Evolutionary conservation across 2,113 vertebrate genomes (phyloP), one percentile per base, ranked within the genome.

Genomic region (Platycercus adscitus): DNA sequence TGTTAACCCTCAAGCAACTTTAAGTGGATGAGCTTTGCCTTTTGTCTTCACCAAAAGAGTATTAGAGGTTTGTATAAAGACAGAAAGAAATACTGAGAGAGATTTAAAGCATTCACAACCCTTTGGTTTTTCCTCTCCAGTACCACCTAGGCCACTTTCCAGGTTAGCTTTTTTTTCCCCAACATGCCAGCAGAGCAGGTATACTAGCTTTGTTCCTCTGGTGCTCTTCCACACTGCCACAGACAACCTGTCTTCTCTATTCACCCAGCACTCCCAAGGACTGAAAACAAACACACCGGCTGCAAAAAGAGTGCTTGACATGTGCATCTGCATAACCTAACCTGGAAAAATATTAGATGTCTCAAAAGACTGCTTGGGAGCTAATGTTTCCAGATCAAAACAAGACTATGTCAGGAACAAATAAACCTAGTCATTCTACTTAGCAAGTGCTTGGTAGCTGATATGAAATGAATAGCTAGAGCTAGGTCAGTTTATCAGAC

Each of bases 211-310:
- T 39, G 23, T 64, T 35, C 39, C 23, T 39, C 61, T 13, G 8
- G 29, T 21, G 25, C 47, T 81, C 17, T 60, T 82, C 47, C 82
- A 46, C 26, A 10, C 23, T 61, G 26, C 41, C 4, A 2, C 71
- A 52, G 41, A 23, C 20, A 91, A 41, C 43, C 9, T 5, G 11
- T 11, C 39, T 21, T 47, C 31, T 37, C 13, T 24, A 5, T 21
- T 63, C 46, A 28, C 39, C 69, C 37, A 56, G 52, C 2, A 1
- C n/a, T 49, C 2, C 0, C 61, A 55, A 5, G 15, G 21, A 52
- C 35, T 4, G 8, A 55, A 80, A 41, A 6, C 17, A 52, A 77
- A 60, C 0, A 3, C 1, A 7, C 6, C 6, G 2, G 11, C 13
- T 6, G 0, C 19, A 49, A 25, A 14, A 50, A 20, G 28, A 37